Evolutionary conservation across 1,140 invertebrate genomes (phyloP), one percentile per base, ranked within the genome.

Genomic region (Brachionus manjavacas): DNA sequence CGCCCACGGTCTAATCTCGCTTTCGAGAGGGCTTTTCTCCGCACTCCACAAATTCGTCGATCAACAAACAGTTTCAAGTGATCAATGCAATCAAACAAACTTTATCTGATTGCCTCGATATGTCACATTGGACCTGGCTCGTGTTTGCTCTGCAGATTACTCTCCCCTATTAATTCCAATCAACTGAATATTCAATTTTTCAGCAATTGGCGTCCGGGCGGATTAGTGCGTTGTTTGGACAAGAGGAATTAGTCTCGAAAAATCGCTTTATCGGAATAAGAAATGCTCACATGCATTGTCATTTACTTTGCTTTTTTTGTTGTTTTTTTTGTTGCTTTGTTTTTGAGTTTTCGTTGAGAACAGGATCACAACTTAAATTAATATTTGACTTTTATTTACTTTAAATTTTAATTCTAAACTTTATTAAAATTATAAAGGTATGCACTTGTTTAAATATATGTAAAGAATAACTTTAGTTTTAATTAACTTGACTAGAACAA

Each of bases 111-210:
- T 39, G 39, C n/a, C n/a, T 35, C 3, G 23, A 72, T 72, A 72
- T 72, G 41, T 72, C 68, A 72, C 68, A 72, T 72, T 72, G 31
- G 31, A 20, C 64, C 4, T 35, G 31, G 31, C 31, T 4, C 1
- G 49, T 76, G 28, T 76, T 76, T 76, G 31, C 43, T 49, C 31
- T 49, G 9, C 20, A 76, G 72, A 76, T 76, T 76, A 49, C 25
- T 20, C 52, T 60, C 52, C 25, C 25, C 20, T 60, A 76, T 76
- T 76, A 76, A 76, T 76, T 76, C 72, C 72, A 76, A 76, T 76
- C 72, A 76, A 76, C 72, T 76, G 31, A 76, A 76, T 49, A 31
- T 72, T 72, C 68, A 72, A 72, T 72, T n/a, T 39, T 72, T 72
- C 68, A 72, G 68, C 35, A 72, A 72, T 43, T 43, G 39, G 20